These are phyloP conservation scores for Sycophaga agraensis DNA, from an alignment of 1,140 invertebrate genomes.

Conservation along the genomic window DNA sequence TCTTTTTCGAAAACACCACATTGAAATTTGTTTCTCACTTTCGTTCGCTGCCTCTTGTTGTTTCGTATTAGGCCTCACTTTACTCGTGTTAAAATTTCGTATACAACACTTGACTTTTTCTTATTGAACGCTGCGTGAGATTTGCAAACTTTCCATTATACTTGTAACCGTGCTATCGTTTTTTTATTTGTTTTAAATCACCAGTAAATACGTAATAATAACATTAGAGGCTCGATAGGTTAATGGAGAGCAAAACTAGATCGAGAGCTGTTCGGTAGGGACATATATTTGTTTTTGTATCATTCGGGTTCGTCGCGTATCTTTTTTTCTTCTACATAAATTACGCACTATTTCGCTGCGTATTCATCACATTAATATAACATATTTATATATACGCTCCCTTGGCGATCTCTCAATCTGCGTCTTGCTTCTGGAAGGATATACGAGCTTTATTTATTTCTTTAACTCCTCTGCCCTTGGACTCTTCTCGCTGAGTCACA, in stretches of 20 bases:
- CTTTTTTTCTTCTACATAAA: conserved; percentile 9
- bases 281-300: conserved; percentile 7
- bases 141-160: conserved; percentile 7
- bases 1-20: conserved; percentile 9
- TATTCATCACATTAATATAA: conserved; percentile 28
- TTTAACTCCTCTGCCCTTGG: conserved; percentile 18
- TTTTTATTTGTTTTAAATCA: conserved; percentile 2
- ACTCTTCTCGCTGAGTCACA: conserved; percentile 34
- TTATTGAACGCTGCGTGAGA: background rate
- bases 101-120: background rate
- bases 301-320: background rate
- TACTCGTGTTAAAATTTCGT: background rate
- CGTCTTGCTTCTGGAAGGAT: conserved; percentile 34
- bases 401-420: conserved; percentile 26
- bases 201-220: conserved; percentile 16
- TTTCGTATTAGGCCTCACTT: conserved; percentile 38
- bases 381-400: conserved; percentile 28
- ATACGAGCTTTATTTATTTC: conserved; percentile 30
- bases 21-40: conserved; percentile 25
- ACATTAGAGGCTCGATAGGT: conserved; percentile 26
- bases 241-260: conserved; percentile 30
- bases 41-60: conserved; percentile 28
- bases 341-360: conserved; percentile 30
- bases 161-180: conserved; percentile 1
- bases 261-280: conserved; percentile 23